Percentiles rank a stretch among this genome's conserved stretches.
Conservation (phyloP, 2,113 vertebrate genomes). For the Ranitomeya variabilis region DNA sequence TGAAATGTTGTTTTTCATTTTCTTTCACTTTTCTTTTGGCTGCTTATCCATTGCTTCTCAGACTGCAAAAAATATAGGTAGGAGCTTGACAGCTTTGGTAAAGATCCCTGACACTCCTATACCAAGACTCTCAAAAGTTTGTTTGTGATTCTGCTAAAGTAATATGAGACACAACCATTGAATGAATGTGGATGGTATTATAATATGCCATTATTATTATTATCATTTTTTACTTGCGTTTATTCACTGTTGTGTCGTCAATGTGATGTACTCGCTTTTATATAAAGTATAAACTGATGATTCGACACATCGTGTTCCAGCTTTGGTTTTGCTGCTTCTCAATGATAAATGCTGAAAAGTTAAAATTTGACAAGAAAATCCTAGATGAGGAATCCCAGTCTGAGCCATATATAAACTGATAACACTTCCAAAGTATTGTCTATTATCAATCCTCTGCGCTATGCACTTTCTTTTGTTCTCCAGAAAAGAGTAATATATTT, state of each 20-base stretch:
- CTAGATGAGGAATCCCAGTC: not conserved
- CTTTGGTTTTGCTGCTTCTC: not conserved
- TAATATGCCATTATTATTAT: not conserved
- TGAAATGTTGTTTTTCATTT: too few relatives aligned
- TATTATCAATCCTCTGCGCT: not conserved
- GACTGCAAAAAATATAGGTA: too few relatives aligned
- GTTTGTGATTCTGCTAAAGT: too few relatives aligned
- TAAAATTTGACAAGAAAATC: slow-evolving; percentile 13
- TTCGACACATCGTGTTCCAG: not conserved
- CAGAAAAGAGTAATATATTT: slow-evolving; percentile 45
- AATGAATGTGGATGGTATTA: not conserved
- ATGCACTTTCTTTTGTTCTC: slow-evolving; percentile 16
- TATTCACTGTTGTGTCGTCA: not conserved
- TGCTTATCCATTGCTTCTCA: too few relatives aligned
- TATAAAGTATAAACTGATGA: not conserved
- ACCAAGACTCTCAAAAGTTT: not conserved
- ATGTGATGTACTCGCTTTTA: not conserved
- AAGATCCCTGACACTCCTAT: too few relatives aligned
- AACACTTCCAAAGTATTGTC: slow-evolving; percentile 14
- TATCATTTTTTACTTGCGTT: not conserved
- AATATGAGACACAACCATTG: not conserved
- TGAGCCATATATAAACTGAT: slow-evolving; percentile 15
- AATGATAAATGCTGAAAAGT: not conserved
- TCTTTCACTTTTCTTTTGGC: too few relatives aligned
- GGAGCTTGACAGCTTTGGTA: not conserved